A percentile compares a stretch with the other conserved stretches of the same genome.
Conservation (phyloP, 2,888 invertebrate genomes). For the Hoplodrina blanda region DNA sequence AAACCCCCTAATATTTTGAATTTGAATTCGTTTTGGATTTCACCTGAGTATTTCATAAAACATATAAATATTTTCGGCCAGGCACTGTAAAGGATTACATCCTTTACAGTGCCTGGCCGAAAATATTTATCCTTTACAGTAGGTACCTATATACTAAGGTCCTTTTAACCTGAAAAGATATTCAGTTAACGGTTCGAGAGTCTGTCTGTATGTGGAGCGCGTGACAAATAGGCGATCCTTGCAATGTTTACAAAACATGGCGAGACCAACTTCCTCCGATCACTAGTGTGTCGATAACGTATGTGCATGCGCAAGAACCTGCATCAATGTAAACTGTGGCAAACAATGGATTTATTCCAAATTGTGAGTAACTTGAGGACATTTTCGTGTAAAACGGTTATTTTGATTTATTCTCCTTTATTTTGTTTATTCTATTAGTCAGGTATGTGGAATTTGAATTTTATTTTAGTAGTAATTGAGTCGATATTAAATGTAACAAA, state of each 20-base stretch:
- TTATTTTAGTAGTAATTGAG: neutral
- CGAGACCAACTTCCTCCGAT: slow-evolving; percentile 51
- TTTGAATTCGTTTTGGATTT: too few species aligned
- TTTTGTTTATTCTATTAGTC: neutral
- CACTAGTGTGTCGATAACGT: slow-evolving; percentile 59
- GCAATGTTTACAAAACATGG: slow-evolving; percentile 69
- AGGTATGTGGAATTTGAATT: neutral
- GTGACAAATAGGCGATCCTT: slow-evolving; percentile 42
- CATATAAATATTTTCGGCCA: too few species aligned
- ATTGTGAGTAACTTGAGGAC: slow-evolving; percentile 61
- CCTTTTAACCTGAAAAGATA: neutral
- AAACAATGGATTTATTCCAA: slow-evolving; percentile 66
- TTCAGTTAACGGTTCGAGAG: neutral
- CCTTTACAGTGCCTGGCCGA: too few species aligned
- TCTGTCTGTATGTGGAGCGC: neutral
- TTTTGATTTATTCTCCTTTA: neutral
- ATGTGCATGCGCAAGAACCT: slow-evolving; percentile 33
- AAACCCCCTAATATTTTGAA: too few species aligned
- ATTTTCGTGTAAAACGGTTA: slow-evolving; percentile 1
- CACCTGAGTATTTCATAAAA: too few species aligned
- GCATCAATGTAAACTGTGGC: slow-evolving; percentile 45
- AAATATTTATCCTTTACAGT: too few species aligned
- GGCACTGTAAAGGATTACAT: too few species aligned
- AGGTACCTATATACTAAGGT: too few species aligned
- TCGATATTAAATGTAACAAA: too few species aligned